phyloP scores from a whole-genome alignment of 1,140 invertebrate genomes.

The Homarus americanus region DNA sequence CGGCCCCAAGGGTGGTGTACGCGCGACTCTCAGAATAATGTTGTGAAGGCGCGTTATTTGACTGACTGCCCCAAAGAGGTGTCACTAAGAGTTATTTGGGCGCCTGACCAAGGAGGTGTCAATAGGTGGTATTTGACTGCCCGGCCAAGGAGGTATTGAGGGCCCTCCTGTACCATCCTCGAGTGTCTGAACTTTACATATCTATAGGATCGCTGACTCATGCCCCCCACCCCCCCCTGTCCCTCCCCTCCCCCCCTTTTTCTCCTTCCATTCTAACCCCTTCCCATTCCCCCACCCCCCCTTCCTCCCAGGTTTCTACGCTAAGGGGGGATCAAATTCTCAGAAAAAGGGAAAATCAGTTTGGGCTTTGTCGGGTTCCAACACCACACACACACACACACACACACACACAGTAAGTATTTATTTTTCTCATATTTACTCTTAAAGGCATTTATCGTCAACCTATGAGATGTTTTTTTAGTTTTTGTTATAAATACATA shows the following conservation, averaged over 20 bases:
- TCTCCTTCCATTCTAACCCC: no score
- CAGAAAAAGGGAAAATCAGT: slow-evolving; percentile 31
- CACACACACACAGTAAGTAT: no score
- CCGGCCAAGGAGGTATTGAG: slow-evolving; percentile 23
- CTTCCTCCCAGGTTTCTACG: no score
- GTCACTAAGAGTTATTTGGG: slow-evolving; percentile 49
- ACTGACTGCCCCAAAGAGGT: slow-evolving; percentile 34
- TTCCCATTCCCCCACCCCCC: no score
- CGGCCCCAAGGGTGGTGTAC: no score
- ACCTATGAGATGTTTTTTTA: no score
- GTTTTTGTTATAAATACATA: no score
- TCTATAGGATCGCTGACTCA: slow-evolving; percentile 50
- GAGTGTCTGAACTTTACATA: slow-evolving; percentile 33
- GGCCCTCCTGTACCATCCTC: not conserved
- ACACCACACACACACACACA: no score
- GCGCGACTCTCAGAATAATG: not conserved
- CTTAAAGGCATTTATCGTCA: no score
- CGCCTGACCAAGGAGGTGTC: slow-evolving; percentile 49
- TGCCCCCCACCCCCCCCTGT: not conserved
- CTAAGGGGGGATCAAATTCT: slow-evolving; percentile 34
- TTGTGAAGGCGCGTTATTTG: not conserved
- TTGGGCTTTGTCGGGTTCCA: slow-evolving; percentile 30
- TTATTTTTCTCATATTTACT: no score
- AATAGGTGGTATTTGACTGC: slow-evolving; percentile 40
- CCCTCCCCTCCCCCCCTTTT: not conserved